Percentiles rank a stretch among this genome's conserved stretches.
Conservation (phyloP, 1,140 invertebrate genomes). For the Aphelenchoides avenae region DNA sequence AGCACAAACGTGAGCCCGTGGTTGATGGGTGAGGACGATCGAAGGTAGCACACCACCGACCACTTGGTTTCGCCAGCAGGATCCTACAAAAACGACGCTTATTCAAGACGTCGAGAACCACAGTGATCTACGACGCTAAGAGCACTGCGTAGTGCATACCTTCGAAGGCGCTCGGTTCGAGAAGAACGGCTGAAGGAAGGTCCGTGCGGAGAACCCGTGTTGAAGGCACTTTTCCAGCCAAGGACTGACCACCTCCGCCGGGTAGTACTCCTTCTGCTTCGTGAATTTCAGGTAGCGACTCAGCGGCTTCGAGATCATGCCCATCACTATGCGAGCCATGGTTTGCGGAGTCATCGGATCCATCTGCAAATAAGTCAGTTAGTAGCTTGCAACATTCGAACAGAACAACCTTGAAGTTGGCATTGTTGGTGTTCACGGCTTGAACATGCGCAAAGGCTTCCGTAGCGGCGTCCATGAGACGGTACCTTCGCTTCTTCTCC, state of each 20-base stretch:
- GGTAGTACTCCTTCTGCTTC: slow-evolving; percentile 14
- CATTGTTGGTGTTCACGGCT: slow-evolving; percentile 22
- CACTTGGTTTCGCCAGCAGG: slow-evolving; percentile 38
- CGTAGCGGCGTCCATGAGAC: slow-evolving; percentile 34
- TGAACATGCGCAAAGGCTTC: slow-evolving; percentile 43
- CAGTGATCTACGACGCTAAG: slow-evolving; percentile 1
- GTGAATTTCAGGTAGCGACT: slow-evolving; percentile 31
- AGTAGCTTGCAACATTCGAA: not conserved
- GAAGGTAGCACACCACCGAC: slow-evolving; percentile 36
- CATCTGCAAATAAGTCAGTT: slow-evolving; percentile 15
- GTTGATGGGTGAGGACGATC: slow-evolving; percentile 26
- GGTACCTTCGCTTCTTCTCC: slow-evolving; percentile 35
- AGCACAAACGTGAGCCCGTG: slow-evolving; percentile 43
- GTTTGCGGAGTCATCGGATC: slow-evolving; percentile 26
- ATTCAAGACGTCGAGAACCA: not conserved
- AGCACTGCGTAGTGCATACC: not conserved
- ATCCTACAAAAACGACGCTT: slow-evolving; percentile 15
- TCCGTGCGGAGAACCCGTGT: slow-evolving; percentile 39
- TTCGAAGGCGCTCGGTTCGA: not conserved
- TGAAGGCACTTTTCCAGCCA: slow-evolving; percentile 34
- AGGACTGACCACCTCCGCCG: not conserved
- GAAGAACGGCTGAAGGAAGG: slow-evolving; percentile 42
- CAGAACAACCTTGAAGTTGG: slow-evolving; percentile 23
- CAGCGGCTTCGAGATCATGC: slow-evolving; percentile 30
- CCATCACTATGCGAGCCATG: slow-evolving; percentile 32